Base-by-base conservation (phyloP, 2,888 invertebrate genomes). In the Ormyrus pomaceus region DNA sequence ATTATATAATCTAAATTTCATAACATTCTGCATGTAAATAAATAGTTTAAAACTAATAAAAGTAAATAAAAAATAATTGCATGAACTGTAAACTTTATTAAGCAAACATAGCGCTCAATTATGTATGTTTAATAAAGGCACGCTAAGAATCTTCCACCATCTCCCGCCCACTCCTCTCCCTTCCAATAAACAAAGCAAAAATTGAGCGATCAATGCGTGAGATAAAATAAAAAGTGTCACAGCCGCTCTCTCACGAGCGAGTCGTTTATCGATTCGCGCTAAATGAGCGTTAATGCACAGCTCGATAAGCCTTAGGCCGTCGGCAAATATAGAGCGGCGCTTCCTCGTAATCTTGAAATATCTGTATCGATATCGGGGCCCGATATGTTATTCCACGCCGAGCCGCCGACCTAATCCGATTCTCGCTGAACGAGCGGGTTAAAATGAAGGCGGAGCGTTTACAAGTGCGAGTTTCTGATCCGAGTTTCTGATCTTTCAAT, bases 311-410 rank as follows among this genome's bases (percentile, higher is more conserved):
- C 19, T n/a, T 48, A 58, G 51, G 55, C n/a, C 9, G 10, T 55
- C 61, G 56, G 68, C 34, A 70, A 79, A 65, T 65, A 70, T 79
- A 70, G 59, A 79, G 45, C 53, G 53, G 2, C 13, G 9, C 6
- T 50, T 11, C 5, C n/a, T 6, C 53, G 69, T 72, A 75, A 79
- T 79, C 70, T 71, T 72, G 66, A 70, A 74, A 79, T 79, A 73
- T 73, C 70, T 46, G 45, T 46, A 68, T 55, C 50, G 69, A 59
- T 70, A 69, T 64, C 46, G 51, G 34, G 34, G 46, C 13, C 13
- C 66, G 48, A 55, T 65, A 62, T n/a, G 48, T 61, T 46, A 51
- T 50, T 19, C 45, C 7, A 50, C 50, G 48, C 13, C 8, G n/a
- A n/a, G 10, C 19, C n/a, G 51, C 64, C 59, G 68, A 68, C 66